These are phyloP conservation scores for Phragmatobia fuliginosa DNA, from an alignment of 2,888 invertebrate genomes.

Conservation along the genomic window DNA sequence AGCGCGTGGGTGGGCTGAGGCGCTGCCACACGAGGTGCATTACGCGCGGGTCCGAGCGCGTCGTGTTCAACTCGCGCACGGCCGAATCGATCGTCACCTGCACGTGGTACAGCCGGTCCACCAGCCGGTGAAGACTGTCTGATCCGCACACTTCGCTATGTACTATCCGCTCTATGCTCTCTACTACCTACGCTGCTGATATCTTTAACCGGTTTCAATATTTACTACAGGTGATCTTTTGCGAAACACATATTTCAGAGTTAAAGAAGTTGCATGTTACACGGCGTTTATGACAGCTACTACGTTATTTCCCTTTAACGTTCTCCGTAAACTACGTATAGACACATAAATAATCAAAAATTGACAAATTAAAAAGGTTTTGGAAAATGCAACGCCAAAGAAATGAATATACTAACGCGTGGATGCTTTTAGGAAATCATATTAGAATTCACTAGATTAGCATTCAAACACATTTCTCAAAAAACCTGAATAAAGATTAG, in stretches of 20 bases:
- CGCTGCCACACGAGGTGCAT: conserved; percentile 53
- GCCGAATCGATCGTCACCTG: conserved; percentile 56
- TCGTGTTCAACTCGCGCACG: conserved; percentile 57
- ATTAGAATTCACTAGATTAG: background rate
- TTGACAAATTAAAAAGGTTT: background rate
- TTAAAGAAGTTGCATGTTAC: no score
- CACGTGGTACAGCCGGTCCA: conserved; percentile 72
- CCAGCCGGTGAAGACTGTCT: conserved; percentile 79
- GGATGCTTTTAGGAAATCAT: background rate
- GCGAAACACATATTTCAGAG: no score
- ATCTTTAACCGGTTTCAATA: background rate
- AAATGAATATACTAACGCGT: no score
- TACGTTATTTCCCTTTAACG: background rate
- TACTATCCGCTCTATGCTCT: conserved; percentile 42
- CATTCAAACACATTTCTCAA: background rate
- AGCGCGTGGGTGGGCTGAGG: conserved; percentile 30
- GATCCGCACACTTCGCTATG: conserved; percentile 61
- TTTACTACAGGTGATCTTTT: background rate
- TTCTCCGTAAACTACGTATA: background rate
- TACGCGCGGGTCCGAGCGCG: conserved; percentile 68
- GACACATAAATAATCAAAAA: background rate
- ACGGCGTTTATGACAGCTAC: no score
- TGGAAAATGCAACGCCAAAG: background rate
- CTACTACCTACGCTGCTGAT: background rate
- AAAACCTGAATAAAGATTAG: background rate